Percentiles rank a stretch among this genome's conserved stretches.
Conservation (phyloP, 1,140 invertebrate species). For the Tetraneura akinire region DNA sequence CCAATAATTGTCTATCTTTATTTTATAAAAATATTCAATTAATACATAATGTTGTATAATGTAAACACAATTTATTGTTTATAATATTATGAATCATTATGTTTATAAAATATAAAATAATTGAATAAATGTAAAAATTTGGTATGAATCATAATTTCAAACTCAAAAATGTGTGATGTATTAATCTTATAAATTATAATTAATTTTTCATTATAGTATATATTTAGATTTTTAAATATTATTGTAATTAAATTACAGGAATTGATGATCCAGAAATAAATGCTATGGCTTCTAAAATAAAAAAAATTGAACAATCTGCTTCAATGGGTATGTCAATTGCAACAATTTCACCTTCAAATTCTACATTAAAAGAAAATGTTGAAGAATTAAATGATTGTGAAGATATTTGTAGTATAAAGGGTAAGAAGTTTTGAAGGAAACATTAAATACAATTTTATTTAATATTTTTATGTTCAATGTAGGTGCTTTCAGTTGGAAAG, state of each 20-base stretch:
- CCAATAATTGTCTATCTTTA: no score
- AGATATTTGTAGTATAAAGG: neutral
- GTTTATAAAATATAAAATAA: no score
- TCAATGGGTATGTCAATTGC: constrained; percentile 58
- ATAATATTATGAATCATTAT: no score
- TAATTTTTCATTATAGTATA: neutral
- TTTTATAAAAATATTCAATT: no score
- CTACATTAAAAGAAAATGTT: neutral
- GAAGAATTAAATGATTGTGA: constrained; percentile 6
- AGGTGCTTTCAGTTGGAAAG: constrained; percentile 87
- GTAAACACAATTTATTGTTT: no score
- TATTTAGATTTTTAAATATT: neutral
- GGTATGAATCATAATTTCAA: no score
- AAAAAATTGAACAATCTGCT: constrained; percentile 78
- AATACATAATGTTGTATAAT: no score
- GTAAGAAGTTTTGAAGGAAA: neutral
- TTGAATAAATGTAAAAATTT: no score
- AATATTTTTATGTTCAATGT: constrained; percentile 56
- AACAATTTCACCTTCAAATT: neutral
- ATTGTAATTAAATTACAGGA: constrained; percentile 62
- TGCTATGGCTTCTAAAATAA: constrained; percentile 81
- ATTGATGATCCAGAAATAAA: constrained; percentile 82
- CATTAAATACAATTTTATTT: neutral
- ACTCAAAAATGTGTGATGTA: no score
- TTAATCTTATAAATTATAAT: no score